Evolutionary conservation across 2,888 invertebrate species (phyloP), one percentile per base, ranked within the genome.

Genomic region (Latheticus oryzae): DNA sequence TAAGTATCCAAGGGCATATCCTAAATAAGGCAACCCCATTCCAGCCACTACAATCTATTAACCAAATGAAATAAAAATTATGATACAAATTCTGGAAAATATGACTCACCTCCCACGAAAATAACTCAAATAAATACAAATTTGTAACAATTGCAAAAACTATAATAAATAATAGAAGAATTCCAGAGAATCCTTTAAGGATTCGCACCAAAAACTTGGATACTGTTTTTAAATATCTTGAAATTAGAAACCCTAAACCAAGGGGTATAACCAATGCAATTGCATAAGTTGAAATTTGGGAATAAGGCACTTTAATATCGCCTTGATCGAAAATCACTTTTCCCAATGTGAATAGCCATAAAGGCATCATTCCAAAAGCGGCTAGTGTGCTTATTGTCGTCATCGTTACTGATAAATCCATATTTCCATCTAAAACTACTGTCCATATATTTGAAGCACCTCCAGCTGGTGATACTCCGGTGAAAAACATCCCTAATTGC

Each of bases 371-470:
- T 28, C 90, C 92, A 70, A 97, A 91, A 0, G 96, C 90, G 0
- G 89, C 88, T 2, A 97, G 77, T 1, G 95, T 97, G 58, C 94
- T 76, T 50, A 77, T 71, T 4, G 95, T 88, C 0, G 97, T 98
- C 97, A 98, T 96, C 8, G 97, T 90, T 37, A 98, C 87, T 0
- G 96, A 96, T 26, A 98, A 82, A 76, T 95, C 91, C 2, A 97
- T 85, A 79, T 98, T 97, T 2, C 95, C 97, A 2, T 90, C 91
- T 1, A 98, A 82, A 8, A 97, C 85, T 62, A 92, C 88, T 0
- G 95, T 91, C 95, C 97, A 98, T 69, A 97, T 93, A 78, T 98
- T 98, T 37, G 96, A 96, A 13, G 96, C 95, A 0, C 97, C 97
- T 0, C 98, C 95, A n/a, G 91, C 92, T 0, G 95, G 95, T 1